phyloP scores from a whole-genome alignment of 2,113 vertebrate species.

The Synchiropus splendidus region DNA sequence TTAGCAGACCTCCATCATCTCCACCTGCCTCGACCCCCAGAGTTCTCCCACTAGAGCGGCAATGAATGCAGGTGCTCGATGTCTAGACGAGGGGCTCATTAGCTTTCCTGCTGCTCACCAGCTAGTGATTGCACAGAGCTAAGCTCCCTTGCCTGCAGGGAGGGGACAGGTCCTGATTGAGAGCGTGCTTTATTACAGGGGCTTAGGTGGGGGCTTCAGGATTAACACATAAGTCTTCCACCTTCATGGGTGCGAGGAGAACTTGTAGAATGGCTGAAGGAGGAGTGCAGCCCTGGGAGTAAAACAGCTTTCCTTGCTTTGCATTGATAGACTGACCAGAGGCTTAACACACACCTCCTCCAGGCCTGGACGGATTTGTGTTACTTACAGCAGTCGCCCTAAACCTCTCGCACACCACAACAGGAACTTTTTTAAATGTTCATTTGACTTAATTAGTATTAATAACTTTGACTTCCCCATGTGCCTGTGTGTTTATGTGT shows the following conservation, averaged over 20 bases:
- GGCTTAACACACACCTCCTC: slow-evolving; percentile 57
- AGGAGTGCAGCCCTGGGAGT: slow-evolving; percentile 39
- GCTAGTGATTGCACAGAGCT: slow-evolving; percentile 64
- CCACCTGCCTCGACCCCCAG: slow-evolving; percentile 44
- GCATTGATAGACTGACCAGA: slow-evolving; percentile 61
- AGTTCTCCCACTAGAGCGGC: slow-evolving; percentile 32
- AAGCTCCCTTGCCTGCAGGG: slow-evolving; percentile 50
- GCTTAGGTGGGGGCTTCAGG: slow-evolving; percentile 58
- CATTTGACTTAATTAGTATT: slow-evolving; percentile 59
- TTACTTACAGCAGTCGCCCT: slow-evolving; percentile 53
- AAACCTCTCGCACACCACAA: slow-evolving; percentile 53
- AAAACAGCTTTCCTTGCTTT: slow-evolving; percentile 59
- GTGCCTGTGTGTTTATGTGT: slow-evolving; percentile 32
- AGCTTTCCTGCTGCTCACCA: slow-evolving; percentile 67
- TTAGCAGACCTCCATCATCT: slow-evolving; percentile 54
- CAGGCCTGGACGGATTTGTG: slow-evolving; percentile 56
- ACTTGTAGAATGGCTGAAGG: slow-evolving; percentile 49
- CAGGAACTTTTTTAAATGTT: slow-evolving; percentile 49
- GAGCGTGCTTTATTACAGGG: slow-evolving; percentile 68
- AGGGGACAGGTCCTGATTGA: slow-evolving; percentile 68
- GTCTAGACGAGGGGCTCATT: slow-evolving; percentile 70
- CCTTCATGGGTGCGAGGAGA: slow-evolving; percentile 58
- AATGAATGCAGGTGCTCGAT: slow-evolving; percentile 58
- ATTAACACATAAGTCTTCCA: slow-evolving; percentile 65
- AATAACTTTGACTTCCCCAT: slow-evolving; percentile 42